Evolutionary conservation across 2,113 vertebrate species (phyloP).

Genomic region (Chaenogobius annularis): DNA sequence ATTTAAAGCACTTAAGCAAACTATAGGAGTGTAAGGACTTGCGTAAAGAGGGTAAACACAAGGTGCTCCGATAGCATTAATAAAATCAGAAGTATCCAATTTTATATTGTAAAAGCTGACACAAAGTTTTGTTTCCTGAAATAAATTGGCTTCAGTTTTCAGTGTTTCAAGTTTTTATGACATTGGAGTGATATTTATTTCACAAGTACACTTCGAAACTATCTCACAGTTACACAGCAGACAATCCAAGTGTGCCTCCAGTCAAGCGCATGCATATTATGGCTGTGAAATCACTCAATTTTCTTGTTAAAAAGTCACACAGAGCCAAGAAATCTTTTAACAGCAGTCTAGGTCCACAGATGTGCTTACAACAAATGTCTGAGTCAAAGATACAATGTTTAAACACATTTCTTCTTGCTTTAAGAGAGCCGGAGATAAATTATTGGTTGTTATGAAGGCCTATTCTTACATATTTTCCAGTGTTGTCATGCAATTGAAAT

Average conservation of each 20-base stretch:
- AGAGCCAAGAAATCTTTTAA: background rate
- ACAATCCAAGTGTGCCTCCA: background rate
- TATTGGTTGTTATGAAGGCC: background rate
- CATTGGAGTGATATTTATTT: background rate
- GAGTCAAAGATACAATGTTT: background rate
- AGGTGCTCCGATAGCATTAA: background rate
- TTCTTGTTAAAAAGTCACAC: background rate
- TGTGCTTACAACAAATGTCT: background rate
- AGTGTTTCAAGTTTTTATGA: background rate
- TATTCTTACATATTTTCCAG: too few species aligned
- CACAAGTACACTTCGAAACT: slow-evolving; percentile 2
- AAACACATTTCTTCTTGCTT: background rate
- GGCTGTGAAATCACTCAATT: slow-evolving; percentile 2
- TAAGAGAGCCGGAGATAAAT: background rate
- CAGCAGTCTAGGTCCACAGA: background rate
- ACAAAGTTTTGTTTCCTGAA: background rate
- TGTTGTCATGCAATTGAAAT: background rate
- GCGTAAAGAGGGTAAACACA: background rate
- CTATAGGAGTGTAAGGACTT: background rate
- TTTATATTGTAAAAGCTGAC: background rate
- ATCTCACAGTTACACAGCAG: slow-evolving; percentile 1
- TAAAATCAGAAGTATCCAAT: background rate
- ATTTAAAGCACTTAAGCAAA: background rate
- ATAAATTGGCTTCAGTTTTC: background rate
- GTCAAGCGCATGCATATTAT: slow-evolving; percentile 7